phyloP scores from a whole-genome alignment of 2,797 vertebrate species.

The Echiichthys vipera region DNA sequence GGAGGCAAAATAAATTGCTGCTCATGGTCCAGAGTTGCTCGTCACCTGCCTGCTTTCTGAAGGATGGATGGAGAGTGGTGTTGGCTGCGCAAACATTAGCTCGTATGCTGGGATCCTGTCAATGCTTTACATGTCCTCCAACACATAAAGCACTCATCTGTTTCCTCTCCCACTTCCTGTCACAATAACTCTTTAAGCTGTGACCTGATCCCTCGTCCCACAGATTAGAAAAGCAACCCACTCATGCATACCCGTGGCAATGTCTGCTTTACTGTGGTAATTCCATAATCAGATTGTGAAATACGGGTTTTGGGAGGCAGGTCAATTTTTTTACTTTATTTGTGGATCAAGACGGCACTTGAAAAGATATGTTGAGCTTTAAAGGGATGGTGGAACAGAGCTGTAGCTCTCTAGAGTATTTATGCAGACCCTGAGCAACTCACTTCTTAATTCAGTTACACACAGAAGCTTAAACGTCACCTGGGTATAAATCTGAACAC shows the following conservation, averaged over 20 bases:
- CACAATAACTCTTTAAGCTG: slow-evolving; percentile 26
- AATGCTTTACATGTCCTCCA: slow-evolving; percentile 31
- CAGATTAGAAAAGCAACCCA: slow-evolving; percentile 31
- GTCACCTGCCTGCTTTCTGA: slow-evolving; percentile 50
- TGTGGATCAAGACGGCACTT: not conserved
- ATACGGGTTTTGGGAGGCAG: slow-evolving; percentile 1
- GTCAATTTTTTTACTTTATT: not conserved
- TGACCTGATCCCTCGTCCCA: slow-evolving; percentile 14
- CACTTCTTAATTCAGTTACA: slow-evolving; percentile 1
- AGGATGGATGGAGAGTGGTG: slow-evolving; percentile 45
- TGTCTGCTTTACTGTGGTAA: slow-evolving; percentile 25
- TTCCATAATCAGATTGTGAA: slow-evolving; percentile 41
- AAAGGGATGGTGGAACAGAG: slow-evolving; percentile 1
- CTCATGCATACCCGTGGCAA: not conserved
- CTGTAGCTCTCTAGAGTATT: slow-evolving; percentile 8
- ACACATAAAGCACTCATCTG: slow-evolving; percentile 22
- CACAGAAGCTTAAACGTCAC: not conserved
- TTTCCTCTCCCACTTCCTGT: slow-evolving; percentile 29
- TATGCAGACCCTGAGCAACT: slow-evolving; percentile 3
- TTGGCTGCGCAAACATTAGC: not conserved
- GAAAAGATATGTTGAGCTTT: slow-evolving; percentile 16
- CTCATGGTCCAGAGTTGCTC: slow-evolving; percentile 52
- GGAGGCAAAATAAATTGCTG: slow-evolving; percentile 71
- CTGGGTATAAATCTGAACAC: not conserved
- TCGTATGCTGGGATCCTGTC: slow-evolving; percentile 1